Conservation (phyloP, 1,140 invertebrate species). For the Aphelinus atriplicis region DNA sequence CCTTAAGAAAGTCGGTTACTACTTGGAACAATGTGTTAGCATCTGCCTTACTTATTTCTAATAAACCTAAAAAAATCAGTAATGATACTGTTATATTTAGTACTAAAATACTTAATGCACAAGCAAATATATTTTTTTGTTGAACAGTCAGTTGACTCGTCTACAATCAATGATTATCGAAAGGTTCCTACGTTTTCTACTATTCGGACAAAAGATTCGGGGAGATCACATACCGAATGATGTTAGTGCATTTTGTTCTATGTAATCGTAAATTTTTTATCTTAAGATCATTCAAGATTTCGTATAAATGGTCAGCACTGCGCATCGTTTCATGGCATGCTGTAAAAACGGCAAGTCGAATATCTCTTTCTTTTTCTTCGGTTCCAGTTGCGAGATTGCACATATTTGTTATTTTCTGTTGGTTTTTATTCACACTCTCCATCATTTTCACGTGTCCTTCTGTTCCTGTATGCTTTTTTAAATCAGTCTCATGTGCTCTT, state of each 20-base stretch:
- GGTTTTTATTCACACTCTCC: too few species aligned
- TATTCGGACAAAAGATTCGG: not conserved
- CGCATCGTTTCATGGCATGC: too few species aligned
- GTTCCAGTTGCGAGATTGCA: too few species aligned
- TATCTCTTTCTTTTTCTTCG: too few species aligned
- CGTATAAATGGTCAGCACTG: not conserved
- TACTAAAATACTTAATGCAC: slow-evolving; percentile 18
- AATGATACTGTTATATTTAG: not conserved
- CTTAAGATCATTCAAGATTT: not conserved
- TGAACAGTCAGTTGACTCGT: not conserved
- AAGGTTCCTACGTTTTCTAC: not conserved
- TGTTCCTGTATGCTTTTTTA: too few species aligned
- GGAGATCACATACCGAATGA: slow-evolving; percentile 2
- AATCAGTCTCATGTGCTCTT: too few species aligned
- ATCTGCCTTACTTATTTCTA: slow-evolving; percentile 9
- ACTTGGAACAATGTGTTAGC: slow-evolving; percentile 1
- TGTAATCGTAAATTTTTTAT: slow-evolving; percentile 10
- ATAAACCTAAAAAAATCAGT: slow-evolving; percentile 23
- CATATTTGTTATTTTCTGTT: too few species aligned
- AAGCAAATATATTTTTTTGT: slow-evolving; percentile 10
- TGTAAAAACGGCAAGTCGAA: too few species aligned
- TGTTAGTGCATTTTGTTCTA: slow-evolving; percentile 10
- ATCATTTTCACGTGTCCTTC: too few species aligned
- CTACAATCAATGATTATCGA: slow-evolving; percentile 2
- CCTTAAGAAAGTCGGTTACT: slow-evolving; percentile 23